phyloP scores from a whole-genome alignment of 2,888 invertebrate species.

The Ichneumoninae sp. region DNA sequence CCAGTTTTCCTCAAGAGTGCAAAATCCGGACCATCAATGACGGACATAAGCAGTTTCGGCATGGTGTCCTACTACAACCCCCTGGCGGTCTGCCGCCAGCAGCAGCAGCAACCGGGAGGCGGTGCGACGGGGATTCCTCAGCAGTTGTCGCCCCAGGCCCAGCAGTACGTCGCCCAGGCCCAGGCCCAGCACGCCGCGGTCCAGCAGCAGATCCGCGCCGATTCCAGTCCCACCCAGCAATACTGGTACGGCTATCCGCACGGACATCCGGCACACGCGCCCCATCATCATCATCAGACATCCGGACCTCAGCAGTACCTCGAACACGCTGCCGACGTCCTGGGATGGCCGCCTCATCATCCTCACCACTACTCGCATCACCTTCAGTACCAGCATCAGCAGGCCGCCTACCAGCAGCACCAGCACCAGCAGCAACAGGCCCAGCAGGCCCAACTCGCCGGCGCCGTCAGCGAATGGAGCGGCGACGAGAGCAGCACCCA shows the following conservation, averaged over 20 bases:
- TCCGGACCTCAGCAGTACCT: constrained; percentile 84
- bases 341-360: constrained; percentile 83
- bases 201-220: constrained; percentile 84
- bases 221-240: constrained; percentile 76
- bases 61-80: constrained; percentile 92
- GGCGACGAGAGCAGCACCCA: constrained; percentile 73
- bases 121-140: constrained; percentile 72
- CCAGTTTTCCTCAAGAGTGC: background rate
- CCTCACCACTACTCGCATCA: constrained; percentile 82
- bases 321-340: constrained; percentile 83
- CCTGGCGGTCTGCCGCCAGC: constrained; percentile 88
- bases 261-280: constrained; percentile 65
- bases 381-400: constrained; percentile 82
- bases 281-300: constrained; percentile 83
- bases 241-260: constrained; percentile 74
- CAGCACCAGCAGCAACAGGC: constrained; percentile 70
- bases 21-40: constrained; percentile 60
- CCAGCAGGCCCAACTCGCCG: constrained; percentile 62
- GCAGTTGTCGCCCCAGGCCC: constrained; percentile 74
- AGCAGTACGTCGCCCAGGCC: constrained; percentile 63
- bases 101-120: constrained; percentile 76
- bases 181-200: constrained; percentile 67
- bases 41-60: constrained; percentile 73
- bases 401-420: constrained; percentile 74
- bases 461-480: constrained; percentile 74